Evolutionary conservation across 2,113 vertebrate species (phyloP).

Genomic region (Cygnus buccinator): DNA sequence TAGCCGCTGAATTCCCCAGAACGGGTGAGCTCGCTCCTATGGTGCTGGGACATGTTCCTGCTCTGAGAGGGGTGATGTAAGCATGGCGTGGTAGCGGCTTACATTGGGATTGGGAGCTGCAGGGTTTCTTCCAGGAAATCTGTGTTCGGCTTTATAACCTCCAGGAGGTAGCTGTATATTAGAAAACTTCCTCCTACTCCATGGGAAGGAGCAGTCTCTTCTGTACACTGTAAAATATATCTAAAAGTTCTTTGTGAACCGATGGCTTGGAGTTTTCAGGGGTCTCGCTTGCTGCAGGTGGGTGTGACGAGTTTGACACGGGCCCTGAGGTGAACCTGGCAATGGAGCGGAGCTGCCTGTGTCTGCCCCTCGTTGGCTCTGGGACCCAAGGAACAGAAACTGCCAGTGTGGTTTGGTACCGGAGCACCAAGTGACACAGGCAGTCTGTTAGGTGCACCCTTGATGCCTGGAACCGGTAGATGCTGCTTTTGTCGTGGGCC

Average conservation of each 20-base stretch:
- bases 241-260: neutral
- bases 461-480: neutral
- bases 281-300: neutral
- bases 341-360: neutral
- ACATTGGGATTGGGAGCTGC: neutral
- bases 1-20: neutral
- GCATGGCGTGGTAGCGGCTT: neutral
- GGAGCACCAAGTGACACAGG: neutral
- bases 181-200: neutral
- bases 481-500: neutral
- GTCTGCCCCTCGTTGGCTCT: neutral
- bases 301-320: neutral
- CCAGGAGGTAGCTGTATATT: neutral
- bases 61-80: neutral
- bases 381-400: neutral
- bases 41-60: neutral
- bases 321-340: neutral
- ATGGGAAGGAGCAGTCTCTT: neutral
- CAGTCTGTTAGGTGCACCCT: neutral
- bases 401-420: accelerated
- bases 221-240: neutral
- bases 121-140: conserved; percentile 33
- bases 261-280: neutral
- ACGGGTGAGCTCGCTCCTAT: neutral
- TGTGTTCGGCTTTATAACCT: conserved; percentile 1